phyloP scores from a whole-genome alignment of 2,797 vertebrate genomes.

The Acipenser oxyrinchus region DNA sequence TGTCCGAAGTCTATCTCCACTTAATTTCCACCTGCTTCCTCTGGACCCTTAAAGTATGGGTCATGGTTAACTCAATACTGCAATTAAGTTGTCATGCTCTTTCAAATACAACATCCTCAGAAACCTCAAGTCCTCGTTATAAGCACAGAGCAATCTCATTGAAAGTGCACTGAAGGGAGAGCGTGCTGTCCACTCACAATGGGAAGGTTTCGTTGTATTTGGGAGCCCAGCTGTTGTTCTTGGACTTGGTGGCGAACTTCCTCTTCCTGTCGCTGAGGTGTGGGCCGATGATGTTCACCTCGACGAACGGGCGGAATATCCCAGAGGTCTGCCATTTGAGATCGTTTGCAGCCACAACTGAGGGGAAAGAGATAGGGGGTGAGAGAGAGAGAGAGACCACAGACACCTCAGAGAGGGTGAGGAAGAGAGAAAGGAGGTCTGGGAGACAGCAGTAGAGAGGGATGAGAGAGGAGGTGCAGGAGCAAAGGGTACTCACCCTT shows the following conservation, averaged over 20 bases:
- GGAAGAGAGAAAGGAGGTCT: background rate
- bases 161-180: background rate
- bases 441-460: too few species aligned
- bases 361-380: background rate
- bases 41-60: background rate
- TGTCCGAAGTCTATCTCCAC: too few species aligned
- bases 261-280: conserved; percentile 95
- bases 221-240: conserved; percentile 95
- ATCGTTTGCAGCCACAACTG: conserved; percentile 87
- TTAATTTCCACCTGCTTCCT: background rate
- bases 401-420: background rate
- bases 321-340: conserved; percentile 94
- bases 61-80: background rate
- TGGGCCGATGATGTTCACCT: conserved; percentile 92
- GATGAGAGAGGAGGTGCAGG: background rate
- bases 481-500: conserved; percentile 69
- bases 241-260: conserved; percentile 95
- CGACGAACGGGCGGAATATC: conserved; percentile 90
- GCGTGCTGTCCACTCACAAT: conserved; percentile 69
- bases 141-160: background rate
- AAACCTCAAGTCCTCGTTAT: background rate
- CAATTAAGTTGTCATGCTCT: background rate
- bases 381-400: background rate
- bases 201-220: conserved; percentile 89
- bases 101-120: too few species aligned